A percentile compares a stretch with the other conserved stretches of the same genome.
Conservation (phyloP, 2,113 vertebrate genomes). For the Eira barbara region DNA sequence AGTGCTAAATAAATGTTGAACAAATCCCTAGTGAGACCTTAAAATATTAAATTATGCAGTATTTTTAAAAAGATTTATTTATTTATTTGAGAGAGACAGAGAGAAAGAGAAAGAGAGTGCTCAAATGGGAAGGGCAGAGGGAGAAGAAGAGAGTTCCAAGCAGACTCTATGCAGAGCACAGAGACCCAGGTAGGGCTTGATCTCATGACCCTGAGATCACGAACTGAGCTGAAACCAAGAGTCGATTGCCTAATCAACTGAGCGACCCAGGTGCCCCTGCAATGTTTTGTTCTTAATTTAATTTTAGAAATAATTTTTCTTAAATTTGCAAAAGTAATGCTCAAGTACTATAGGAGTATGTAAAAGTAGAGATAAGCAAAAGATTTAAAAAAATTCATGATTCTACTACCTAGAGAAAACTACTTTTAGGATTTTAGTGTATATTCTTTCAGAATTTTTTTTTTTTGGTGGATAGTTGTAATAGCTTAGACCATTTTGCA, state of each 20-base stretch:
- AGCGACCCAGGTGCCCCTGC: neutral
- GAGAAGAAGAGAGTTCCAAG: no score
- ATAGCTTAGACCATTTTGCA: neutral
- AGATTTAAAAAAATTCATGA: neutral
- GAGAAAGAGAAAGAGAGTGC: no score
- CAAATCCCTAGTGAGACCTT: neutral
- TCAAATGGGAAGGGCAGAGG: no score
- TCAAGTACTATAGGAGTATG: neutral
- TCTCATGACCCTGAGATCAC: no score
- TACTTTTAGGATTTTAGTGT: neutral
- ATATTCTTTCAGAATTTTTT: neutral
- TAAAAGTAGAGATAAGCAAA: neutral
- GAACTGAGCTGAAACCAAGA: no score
- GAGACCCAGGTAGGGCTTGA: no score
- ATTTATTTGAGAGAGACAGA: no score
- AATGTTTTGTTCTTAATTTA: constrained; percentile 37
- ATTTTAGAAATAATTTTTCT: constrained; percentile 42
- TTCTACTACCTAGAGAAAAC: neutral
- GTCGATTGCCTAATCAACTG: neutral
- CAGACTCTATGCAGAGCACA: no score
- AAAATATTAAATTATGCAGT: constrained; percentile 49
- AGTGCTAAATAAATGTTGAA: constrained; percentile 32
- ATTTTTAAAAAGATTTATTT: neutral
- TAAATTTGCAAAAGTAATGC: constrained; percentile 42
- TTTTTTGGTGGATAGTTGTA: neutral